Base-by-base conservation (phyloP, 1,140 invertebrate species). In the Drosophila kepulauana region DNA sequence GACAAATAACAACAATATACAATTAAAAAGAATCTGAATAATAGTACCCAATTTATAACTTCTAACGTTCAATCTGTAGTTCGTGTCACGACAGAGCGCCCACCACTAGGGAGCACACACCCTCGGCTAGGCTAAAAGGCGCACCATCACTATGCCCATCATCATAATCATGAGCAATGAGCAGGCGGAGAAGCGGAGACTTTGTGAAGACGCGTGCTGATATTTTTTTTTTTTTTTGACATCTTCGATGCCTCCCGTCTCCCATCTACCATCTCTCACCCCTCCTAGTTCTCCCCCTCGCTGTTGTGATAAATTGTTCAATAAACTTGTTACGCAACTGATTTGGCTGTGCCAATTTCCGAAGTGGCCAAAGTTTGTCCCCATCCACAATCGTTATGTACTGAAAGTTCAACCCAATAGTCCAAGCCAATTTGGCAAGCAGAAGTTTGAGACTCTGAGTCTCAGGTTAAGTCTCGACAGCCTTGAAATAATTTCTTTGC, bases 301-400 rank as follows among this genome's bases (percentile, higher is more conserved):
- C 7, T 10, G 46, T 59, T 58, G 59, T 79, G 78, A 89, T 79
- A 85, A 89, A 79, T 88, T 81, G 85, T 85, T 89, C 81, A 89
- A 89, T 81, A 87, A 89, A 89, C 85, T 89, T 89, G 75, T 85
- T 89, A 85, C 81, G 78, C 75, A 89, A 89, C 80, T 88, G 84
- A 87, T 87, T 87, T 81, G 70, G 52, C 78, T 71, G 56, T 75
- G 80, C 78, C 70, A 89, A 78, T 80, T 79, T 70, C 35, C 63
- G 33, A 73, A 80, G 56, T 80, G 16, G 11, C 33, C 63, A 56
- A 61, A 88, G 63, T 81, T 78, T 68, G 38, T 4, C 15, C 16
- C 35, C 33, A 2, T 11, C 11, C 13, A 10, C 25, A 41, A 16
- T 45, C 49, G 61, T 10, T 38, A 10, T 8, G 54, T 15, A 51